A percentile compares a stretch with the other conserved stretches of the same genome.
Conservation (phyloP, 2,113 vertebrate genomes). For the Rhinoderma darwinii region DNA sequence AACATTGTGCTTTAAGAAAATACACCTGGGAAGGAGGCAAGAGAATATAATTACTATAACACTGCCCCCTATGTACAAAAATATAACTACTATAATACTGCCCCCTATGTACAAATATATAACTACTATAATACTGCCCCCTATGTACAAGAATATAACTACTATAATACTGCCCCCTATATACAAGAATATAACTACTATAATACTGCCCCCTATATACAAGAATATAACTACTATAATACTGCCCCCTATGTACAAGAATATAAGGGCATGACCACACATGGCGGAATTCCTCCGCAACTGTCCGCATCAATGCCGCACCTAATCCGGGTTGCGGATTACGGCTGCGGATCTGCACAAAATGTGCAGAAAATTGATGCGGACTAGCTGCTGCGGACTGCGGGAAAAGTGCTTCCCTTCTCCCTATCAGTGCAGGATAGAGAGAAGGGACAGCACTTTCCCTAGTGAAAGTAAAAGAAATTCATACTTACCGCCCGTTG, state of each 20-base stretch:
- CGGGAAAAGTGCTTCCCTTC: no score
- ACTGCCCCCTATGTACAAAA: not conserved
- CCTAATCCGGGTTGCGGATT: no score
- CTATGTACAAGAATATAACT: not conserved
- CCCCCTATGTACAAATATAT: not conserved
- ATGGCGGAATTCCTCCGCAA: no score
- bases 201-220: not conserved
- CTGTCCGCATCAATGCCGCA: no score
- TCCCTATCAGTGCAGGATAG: no score
- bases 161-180: not conserved
- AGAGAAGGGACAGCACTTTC: no score
- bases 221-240: conserved; percentile 9
- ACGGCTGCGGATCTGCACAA: no score
- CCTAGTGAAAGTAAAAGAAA: no score
- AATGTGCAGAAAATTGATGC: no score
- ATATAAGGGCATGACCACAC: no score
- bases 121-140: not conserved
- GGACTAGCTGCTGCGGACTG: no score
- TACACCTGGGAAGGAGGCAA: not conserved
- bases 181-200: not conserved
- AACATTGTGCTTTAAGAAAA: not conserved
- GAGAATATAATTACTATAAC: not conserved
- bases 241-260: not conserved
- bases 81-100: not conserved
- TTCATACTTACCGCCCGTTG: no score